A percentile compares a stretch with the other conserved stretches of the same genome.
Evolutionary conservation across 2,888 invertebrate genomes (phyloP).

Genomic region (Leptinotarsa juncta): DNA sequence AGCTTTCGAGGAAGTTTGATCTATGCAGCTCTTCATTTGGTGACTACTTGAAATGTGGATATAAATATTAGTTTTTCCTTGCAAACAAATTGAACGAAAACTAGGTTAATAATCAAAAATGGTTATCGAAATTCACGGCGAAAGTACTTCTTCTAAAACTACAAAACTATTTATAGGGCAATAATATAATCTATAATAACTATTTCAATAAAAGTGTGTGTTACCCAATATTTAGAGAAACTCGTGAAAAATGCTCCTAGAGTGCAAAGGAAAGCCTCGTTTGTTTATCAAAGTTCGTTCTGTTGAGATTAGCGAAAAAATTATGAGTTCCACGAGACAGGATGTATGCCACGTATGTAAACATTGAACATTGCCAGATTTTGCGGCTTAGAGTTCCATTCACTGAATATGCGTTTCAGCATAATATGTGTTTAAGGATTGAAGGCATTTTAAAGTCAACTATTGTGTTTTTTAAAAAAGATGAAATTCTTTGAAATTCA

Average conservation of each 20-base stretch:
- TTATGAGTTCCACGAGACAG: background rate
- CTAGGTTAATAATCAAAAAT: background rate
- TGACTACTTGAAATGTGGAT: no score
- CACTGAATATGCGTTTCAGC: background rate
- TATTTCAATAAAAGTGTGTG: background rate
- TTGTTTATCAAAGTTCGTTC: background rate
- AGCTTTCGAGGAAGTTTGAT: no score
- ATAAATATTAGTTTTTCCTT: background rate
- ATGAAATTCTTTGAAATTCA: no score
- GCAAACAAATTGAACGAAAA: background rate
- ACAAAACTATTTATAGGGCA: no score
- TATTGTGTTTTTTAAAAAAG: no score
- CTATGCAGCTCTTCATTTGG: no score
- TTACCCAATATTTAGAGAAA: background rate
- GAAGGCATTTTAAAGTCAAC: background rate
- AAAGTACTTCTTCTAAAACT: no score
- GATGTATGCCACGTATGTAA: background rate
- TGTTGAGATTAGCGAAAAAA: background rate
- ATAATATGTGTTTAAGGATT: no score
- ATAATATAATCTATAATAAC: background rate
- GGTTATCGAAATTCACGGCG: no score
- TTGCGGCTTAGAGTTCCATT: background rate
- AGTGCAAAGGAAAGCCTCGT: background rate
- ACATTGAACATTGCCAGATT: background rate
- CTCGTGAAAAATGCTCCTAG: background rate